These are phyloP conservation scores for Eristalis intricaria DNA, from an alignment of 2,888 invertebrate species.

Conservation along the genomic window DNA sequence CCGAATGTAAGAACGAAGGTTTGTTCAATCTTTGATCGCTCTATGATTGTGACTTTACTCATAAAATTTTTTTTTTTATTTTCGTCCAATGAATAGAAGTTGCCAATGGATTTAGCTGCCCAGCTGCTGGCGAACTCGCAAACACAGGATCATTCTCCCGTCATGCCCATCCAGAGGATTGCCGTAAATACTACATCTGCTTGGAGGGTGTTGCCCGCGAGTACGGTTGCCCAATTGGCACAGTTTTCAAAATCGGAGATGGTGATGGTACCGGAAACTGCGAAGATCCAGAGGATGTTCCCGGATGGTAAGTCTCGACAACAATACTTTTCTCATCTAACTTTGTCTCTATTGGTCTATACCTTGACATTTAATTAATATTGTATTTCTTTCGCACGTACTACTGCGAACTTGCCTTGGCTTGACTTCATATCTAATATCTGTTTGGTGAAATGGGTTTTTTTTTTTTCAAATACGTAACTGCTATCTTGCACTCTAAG, in stretches of 20 bases:
- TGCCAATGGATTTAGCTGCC: constrained; percentile 94
- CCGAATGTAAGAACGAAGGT: constrained; percentile 95
- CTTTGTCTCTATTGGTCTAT: constrained; percentile 75
- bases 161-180: constrained; percentile 96
- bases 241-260: constrained; percentile 96
- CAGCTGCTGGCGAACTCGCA: constrained; percentile 89
- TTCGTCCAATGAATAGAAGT: constrained; percentile 86
- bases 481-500: not conserved
- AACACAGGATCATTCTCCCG: constrained; percentile 95
- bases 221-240: constrained; percentile 97
- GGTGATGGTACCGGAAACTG: constrained; percentile 95
- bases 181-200: constrained; percentile 97
- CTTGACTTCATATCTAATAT: constrained; percentile 73
- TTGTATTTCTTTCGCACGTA: constrained; percentile 14
- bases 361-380: not conserved
- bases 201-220: constrained; percentile 94
- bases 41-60: not conserved
- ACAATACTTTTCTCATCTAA: constrained; percentile 74
- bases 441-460: not conserved
- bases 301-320: constrained; percentile 91
- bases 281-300: constrained; percentile 97
- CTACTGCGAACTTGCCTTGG: constrained; percentile 5
- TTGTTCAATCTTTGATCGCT: constrained; percentile 74
- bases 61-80: constrained; percentile 70
- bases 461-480: too few relatives aligned